Evolutionary conservation across 1,140 invertebrate species (phyloP).

Genomic region (Acyrthosiphon pisum): DNA sequence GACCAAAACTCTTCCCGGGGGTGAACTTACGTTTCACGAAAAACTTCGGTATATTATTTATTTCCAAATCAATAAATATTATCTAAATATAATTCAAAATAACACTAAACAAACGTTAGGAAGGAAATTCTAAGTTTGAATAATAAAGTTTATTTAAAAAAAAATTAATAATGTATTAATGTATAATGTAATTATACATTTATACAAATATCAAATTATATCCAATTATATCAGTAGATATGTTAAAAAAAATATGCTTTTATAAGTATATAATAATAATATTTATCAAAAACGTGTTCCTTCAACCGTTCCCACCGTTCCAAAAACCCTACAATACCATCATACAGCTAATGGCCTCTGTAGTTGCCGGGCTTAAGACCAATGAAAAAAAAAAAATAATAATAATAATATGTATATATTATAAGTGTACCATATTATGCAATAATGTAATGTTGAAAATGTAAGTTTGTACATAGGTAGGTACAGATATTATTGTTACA

Average conservation of each 20-base stretch:
- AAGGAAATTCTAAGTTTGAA: not conserved
- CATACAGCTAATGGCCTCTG: too few relatives aligned
- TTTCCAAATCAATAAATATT: not conserved
- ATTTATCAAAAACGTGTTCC: not conserved
- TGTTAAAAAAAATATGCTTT: not conserved
- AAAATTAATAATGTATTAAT: not conserved
- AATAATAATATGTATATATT: too few relatives aligned
- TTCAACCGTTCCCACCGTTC: too few relatives aligned
- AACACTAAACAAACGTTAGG: not conserved
- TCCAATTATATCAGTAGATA: not conserved
- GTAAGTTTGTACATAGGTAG: not conserved
- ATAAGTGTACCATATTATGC: too few relatives aligned
- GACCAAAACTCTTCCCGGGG: slow-evolving; percentile 33
- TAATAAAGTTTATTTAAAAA: not conserved
- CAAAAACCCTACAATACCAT: too few relatives aligned
- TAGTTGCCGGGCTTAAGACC: too few relatives aligned
- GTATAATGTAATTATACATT: not conserved
- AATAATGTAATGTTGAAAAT: not conserved
- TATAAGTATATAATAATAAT: not conserved
- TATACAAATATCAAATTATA: not conserved
- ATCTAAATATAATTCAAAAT: not conserved
- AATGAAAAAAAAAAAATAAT: too few relatives aligned
- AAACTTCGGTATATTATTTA: not conserved
- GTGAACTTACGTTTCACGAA: slow-evolving; percentile 42
- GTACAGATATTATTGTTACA: not conserved